Percentiles rank a stretch among this genome's conserved stretches.
phyloP scores from a whole-genome alignment of 2,888 invertebrate genomes.

The Cosmia pyralina region DNA sequence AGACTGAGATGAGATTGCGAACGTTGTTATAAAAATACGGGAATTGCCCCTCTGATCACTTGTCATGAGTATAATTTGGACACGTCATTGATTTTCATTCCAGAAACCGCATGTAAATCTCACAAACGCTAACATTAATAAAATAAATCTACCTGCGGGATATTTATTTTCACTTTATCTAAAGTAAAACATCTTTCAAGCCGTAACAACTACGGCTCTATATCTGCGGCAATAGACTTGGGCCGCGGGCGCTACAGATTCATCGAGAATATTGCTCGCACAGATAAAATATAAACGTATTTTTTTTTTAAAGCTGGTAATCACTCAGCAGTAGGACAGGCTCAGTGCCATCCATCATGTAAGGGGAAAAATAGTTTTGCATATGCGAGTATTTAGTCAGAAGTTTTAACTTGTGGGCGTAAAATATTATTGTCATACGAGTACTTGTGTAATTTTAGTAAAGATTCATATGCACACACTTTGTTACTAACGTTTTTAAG shows the following conservation, averaged over 20 bases:
- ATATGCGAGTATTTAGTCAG: not conserved
- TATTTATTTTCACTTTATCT: not conserved
- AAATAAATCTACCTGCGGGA: too few relatives aligned
- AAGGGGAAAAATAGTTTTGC: slow-evolving; percentile 8
- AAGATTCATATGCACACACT: too few relatives aligned
- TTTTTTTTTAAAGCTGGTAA: slow-evolving; percentile 44
- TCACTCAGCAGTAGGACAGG: slow-evolving; percentile 21
- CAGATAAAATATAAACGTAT: slow-evolving; percentile 46
- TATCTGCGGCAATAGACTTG: slow-evolving; percentile 47
- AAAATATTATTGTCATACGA: not conserved
- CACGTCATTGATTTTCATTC: not conserved
- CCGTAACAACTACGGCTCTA: slow-evolving; percentile 7
- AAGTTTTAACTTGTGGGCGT: not conserved
- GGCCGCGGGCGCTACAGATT: slow-evolving; percentile 37
- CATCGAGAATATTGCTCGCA: slow-evolving; percentile 44
- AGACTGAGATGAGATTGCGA: too few relatives aligned
- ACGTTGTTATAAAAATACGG: too few relatives aligned
- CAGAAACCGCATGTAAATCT: not conserved
- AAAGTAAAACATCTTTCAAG: slow-evolving; percentile 33
- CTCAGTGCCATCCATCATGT: slow-evolving; percentile 26
- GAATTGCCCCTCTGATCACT: too few relatives aligned
- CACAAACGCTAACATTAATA: too few relatives aligned
- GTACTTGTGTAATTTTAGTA: too few relatives aligned
- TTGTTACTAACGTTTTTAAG: too few relatives aligned
- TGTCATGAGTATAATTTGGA: not conserved